Conservation (phyloP, 2,113 vertebrate species). For the Alces alces region DNA sequence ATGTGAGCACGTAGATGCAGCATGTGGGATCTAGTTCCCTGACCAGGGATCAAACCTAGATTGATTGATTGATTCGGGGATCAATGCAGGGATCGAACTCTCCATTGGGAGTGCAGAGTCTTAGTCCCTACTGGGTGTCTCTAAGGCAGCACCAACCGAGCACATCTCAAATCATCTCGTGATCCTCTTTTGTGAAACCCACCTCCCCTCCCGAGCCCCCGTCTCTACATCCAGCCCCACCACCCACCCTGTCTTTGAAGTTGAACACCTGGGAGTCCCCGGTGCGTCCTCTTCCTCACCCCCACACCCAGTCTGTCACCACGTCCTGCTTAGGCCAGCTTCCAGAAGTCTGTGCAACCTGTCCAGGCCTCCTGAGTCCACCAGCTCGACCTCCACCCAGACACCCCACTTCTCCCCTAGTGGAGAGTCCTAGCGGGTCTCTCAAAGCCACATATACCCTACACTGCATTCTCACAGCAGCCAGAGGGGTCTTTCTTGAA, state of each 20-base stretch:
- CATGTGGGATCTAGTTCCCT: neutral
- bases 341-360: neutral
- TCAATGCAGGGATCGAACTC: neutral
- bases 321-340: neutral
- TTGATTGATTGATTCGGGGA: neutral
- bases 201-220: neutral
- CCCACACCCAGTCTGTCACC: neutral
- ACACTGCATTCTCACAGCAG: neutral
- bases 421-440: neutral
- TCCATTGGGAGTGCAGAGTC: neutral
- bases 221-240: neutral
- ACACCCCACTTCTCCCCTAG: neutral
- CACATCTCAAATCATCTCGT: neutral
- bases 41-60: neutral
- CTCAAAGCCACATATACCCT: neutral
- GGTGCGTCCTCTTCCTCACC: neutral
- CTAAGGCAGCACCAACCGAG: neutral
- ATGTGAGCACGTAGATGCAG: accelerated
- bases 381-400: neutral
- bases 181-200: neutral
- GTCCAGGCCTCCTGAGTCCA: neutral
- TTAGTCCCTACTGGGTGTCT: neutral
- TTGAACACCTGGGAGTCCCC: neutral
- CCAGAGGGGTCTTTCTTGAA: constrained; percentile 9
- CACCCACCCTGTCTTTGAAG: neutral